Evolutionary conservation across 2,888 invertebrate species (phyloP).

Genomic region (Omphaloscelis lunosa): DNA sequence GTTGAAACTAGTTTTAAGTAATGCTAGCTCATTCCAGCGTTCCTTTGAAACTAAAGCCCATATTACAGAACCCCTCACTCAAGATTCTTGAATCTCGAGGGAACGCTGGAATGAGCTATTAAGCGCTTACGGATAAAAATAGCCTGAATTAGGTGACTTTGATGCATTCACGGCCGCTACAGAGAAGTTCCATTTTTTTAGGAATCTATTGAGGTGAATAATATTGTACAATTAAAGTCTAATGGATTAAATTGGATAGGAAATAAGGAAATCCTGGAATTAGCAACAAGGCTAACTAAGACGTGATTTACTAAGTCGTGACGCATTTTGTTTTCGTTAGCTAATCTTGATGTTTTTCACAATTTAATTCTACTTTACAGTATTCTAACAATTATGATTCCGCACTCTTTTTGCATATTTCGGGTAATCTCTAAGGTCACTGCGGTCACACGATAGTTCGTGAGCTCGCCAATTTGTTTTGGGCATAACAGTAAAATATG

Average conservation of each 20-base stretch:
- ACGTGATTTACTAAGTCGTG: background rate
- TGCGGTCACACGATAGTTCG: slow-evolving; percentile 74
- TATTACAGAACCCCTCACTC: no score
- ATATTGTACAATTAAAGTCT: background rate
- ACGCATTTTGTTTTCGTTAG: background rate
- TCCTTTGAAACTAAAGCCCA: no score
- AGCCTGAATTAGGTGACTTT: slow-evolving; percentile 50
- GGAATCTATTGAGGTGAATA: background rate
- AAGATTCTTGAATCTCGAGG: no score
- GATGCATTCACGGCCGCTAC: slow-evolving; percentile 22
- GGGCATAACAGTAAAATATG: slow-evolving; percentile 76
- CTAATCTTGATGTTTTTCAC: background rate
- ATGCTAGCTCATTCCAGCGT: no score
- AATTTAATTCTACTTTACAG: background rate
- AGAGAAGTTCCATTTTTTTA: background rate
- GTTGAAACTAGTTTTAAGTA: no score
- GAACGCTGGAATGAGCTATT: slow-evolving; percentile 53
- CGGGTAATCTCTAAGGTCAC: slow-evolving; percentile 69
- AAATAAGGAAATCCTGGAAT: slow-evolving; percentile 2
- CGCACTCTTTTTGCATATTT: slow-evolving; percentile 36
- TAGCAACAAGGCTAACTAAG: slow-evolving; percentile 1
- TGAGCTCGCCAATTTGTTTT: slow-evolving; percentile 75
- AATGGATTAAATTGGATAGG: background rate
- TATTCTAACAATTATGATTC: background rate
- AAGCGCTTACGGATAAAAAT: slow-evolving; percentile 59